Evolutionary conservation across 30 jellyfish, hydroid and myxozoan species (phyloP).

Genomic region (Aurelia sp.): DNA sequence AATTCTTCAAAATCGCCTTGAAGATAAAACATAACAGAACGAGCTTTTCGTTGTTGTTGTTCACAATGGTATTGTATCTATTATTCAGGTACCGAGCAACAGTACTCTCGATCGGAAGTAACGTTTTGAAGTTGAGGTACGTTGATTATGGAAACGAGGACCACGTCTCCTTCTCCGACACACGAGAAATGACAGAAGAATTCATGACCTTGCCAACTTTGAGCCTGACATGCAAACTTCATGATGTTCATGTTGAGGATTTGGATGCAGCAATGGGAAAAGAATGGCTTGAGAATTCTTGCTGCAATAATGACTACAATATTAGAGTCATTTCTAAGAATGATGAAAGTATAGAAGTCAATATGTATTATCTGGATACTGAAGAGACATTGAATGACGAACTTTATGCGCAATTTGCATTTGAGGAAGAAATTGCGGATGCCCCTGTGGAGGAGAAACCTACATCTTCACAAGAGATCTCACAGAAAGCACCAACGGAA

Average conservation of each 20-base stretch:
- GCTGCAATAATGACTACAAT: constrained; percentile 39
- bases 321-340: background rate
- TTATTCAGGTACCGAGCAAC: constrained; percentile 63
- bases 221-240: constrained; percentile 43
- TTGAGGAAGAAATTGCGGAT: constrained; percentile 43
- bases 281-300: constrained; percentile 60
- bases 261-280: constrained; percentile 38
- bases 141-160: constrained; percentile 83
- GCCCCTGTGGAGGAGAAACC: constrained; percentile 28
- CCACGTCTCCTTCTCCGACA: constrained; percentile 48
- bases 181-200: constrained; percentile 41
- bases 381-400: constrained; percentile 55
- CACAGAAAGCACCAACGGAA: background rate
- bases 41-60: no score
- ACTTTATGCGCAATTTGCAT: constrained; percentile 57
- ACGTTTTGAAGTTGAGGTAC: constrained; percentile 20
- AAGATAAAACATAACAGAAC: no score
- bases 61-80: no score
- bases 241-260: constrained; percentile 57
- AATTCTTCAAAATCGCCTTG: no score
- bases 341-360: constrained; percentile 22
- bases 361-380: constrained; percentile 20
- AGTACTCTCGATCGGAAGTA: constrained; percentile 7
- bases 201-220: constrained; percentile 46
- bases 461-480: background rate